These are phyloP conservation scores for Atethmia centrago DNA, from an alignment of 2,888 invertebrate genomes.

Conservation along the genomic window DNA sequence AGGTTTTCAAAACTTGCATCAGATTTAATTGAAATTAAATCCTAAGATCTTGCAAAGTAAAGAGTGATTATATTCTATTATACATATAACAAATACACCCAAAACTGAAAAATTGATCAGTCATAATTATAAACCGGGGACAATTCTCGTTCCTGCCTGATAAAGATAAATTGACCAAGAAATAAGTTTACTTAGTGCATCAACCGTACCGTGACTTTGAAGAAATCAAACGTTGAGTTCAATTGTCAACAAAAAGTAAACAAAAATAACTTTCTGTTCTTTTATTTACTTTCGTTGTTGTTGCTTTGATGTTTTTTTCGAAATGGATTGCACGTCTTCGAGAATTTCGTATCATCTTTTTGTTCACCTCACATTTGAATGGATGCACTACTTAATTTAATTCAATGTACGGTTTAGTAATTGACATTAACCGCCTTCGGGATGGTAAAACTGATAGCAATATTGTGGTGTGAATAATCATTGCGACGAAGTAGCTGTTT, in stretches of 20 bases:
- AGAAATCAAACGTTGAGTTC: conserved; percentile 38
- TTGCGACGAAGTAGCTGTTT: conserved; percentile 13
- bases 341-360: conserved; percentile 39
- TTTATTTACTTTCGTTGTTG: too few relatives aligned
- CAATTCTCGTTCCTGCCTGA: background rate
- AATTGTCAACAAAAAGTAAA: conserved; percentile 39
- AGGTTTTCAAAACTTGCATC: background rate
- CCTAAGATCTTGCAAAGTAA: background rate
- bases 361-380: conserved; percentile 46
- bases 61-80: background rate
- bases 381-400: conserved; percentile 49
- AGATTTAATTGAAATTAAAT: background rate
- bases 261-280: conserved; percentile 6
- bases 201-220: conserved; percentile 40
- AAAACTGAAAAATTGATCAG: background rate
- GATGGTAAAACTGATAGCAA: conserved; percentile 32
- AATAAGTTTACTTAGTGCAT: conserved; percentile 40
- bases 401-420: conserved; percentile 56
- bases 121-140: conserved; percentile 6
- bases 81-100: conserved; percentile 20
- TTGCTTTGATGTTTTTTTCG: conserved; percentile 36
- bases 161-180: conserved; percentile 34
- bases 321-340: conserved; percentile 36
- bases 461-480: conserved; percentile 27
- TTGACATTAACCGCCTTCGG: conserved; percentile 46